Conservation (phyloP, 2,888 invertebrate species). For the Campopleginae sp. region DNA sequence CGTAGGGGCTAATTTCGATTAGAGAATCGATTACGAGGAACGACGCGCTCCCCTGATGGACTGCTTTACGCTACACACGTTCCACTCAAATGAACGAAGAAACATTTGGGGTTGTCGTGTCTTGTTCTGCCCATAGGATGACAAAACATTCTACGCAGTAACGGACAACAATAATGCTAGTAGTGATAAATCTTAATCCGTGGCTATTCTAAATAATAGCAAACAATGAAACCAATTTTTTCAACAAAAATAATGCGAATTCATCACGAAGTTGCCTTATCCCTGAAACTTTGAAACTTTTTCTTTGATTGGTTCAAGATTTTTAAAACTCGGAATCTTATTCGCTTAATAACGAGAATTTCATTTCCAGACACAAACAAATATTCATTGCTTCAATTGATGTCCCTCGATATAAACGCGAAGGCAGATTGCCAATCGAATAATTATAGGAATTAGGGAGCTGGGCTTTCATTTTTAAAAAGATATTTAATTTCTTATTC, state of each 20-base stretch:
- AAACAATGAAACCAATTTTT: not conserved
- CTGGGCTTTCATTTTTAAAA: not conserved
- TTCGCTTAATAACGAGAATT: not conserved
- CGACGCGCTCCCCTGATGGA: conserved; percentile 39
- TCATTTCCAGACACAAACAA: not conserved
- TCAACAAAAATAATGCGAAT: not conserved
- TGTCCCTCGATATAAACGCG: not conserved
- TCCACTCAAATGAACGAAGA: conserved; percentile 37
- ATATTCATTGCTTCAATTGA: not conserved
- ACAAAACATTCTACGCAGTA: not conserved
- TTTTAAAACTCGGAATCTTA: not conserved
- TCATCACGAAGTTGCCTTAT: not conserved
- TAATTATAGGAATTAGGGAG: not conserved
- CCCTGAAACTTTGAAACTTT: not conserved
- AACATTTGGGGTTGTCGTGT: conserved; percentile 10
- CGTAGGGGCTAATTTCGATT: conserved; percentile 61
- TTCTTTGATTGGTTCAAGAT: not conserved
- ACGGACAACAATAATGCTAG: not conserved
- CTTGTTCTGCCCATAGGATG: conserved; percentile 31
- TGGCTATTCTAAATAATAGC: not conserved
- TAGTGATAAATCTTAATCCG: not conserved
- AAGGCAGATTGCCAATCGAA: not conserved
- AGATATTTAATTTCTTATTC: not conserved
- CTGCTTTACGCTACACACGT: conserved; percentile 51
- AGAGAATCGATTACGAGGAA: conserved; percentile 65